phyloP scores from a whole-genome alignment of 2,113 vertebrate species.

The Elaphurus davidianus region DNA sequence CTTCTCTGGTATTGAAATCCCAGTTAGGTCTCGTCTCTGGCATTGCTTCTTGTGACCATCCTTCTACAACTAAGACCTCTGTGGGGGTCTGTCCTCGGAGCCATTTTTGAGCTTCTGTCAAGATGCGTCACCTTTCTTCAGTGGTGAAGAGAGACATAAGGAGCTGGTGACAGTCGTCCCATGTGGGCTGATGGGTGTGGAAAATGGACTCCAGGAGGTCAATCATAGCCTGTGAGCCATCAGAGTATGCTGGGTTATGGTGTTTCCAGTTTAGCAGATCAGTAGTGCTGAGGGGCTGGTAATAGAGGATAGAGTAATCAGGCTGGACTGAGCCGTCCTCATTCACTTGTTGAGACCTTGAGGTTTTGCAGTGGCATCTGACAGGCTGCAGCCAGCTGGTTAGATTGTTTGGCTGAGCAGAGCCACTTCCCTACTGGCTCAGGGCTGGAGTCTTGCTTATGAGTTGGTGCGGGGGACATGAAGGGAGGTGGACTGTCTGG shows the following conservation, averaged over 20 bases:
- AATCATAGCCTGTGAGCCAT: not conserved
- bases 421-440: not conserved
- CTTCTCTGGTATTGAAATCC: not conserved
- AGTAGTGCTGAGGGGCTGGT: not conserved
- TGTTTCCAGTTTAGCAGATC: not conserved
- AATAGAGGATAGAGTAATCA: not conserved
- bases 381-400: fast-evolving
- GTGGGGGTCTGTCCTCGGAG: fast-evolving
- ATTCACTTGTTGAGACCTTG: not conserved
- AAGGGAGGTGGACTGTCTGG: not conserved
- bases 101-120: not conserved
- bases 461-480: not conserved
- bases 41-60: not conserved
- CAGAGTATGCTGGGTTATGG: not conserved
- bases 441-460: not conserved
- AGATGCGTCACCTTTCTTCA: not conserved
- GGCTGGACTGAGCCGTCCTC: not conserved
- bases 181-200: not conserved
- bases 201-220: not conserved
- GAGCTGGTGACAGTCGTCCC: not conserved
- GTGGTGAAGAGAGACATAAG: not conserved
- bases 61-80: not conserved
- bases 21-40: fast-evolving
- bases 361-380: not conserved
- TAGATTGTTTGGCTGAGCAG: not conserved